phyloP scores from a whole-genome alignment of 2,113 vertebrate species.

The Cyanoliseus patagonus region DNA sequence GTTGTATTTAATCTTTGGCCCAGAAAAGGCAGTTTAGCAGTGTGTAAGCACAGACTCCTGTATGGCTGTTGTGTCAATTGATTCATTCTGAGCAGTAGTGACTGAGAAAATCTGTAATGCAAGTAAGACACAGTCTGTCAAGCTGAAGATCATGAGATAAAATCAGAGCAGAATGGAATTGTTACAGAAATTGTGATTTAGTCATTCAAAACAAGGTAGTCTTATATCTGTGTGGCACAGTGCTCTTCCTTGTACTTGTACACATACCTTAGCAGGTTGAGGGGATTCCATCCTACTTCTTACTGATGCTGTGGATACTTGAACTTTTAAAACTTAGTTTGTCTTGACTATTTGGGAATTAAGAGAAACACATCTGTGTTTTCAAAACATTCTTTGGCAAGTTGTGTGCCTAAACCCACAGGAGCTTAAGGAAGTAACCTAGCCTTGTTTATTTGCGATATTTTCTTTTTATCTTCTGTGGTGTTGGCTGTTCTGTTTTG shows the following conservation, averaged over 20 bases:
- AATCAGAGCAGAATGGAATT: neutral
- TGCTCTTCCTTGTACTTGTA: neutral
- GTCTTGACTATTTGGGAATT: neutral
- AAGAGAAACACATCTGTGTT: neutral
- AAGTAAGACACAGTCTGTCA: neutral
- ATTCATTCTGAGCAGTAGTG: neutral
- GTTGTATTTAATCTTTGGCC: neutral
- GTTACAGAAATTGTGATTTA: neutral
- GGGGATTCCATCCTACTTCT: neutral
- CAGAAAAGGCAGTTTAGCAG: neutral
- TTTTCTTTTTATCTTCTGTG: conserved; percentile 31
- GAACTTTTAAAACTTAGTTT: neutral
- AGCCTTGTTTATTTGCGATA: conserved; percentile 31
- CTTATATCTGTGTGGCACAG: neutral
- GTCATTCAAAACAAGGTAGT: neutral
- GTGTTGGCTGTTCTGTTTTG: conserved; percentile 22
- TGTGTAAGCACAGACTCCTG: neutral
- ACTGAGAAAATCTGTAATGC: neutral
- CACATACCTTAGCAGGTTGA: neutral
- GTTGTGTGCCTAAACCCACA: neutral
- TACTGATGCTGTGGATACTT: neutral
- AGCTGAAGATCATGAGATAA: neutral
- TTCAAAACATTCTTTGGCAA: neutral
- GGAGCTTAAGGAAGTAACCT: neutral
- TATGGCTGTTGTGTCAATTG: neutral